Conservation (phyloP, 2,113 vertebrate species). For the Grantiella picta region DNA sequence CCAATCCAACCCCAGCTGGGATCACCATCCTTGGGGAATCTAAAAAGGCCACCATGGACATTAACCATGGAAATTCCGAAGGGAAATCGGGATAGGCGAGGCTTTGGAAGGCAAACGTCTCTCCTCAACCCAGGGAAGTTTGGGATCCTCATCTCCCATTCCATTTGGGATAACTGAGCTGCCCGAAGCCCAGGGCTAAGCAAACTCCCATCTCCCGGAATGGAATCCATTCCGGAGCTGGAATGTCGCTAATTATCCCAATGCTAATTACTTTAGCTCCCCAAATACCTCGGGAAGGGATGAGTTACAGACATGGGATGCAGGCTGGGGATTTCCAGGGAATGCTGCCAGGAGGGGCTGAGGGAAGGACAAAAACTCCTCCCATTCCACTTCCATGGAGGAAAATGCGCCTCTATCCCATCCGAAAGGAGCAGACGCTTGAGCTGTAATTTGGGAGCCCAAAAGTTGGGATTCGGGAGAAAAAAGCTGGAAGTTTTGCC, state of each 20-base stretch:
- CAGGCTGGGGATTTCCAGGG: not conserved
- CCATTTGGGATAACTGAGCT: constrained; percentile 23
- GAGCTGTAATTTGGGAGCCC: not conserved
- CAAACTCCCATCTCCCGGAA: constrained; percentile 12
- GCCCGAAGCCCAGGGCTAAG: constrained; percentile 33
- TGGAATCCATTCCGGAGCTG: constrained; percentile 20
- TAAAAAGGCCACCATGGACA: not conserved
- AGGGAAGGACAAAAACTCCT: not conserved
- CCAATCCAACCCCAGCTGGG: not conserved
- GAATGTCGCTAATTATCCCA: constrained; percentile 41
- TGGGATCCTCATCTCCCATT: constrained; percentile 29
- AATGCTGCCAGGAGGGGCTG: constrained; percentile 9
- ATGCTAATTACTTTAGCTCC: constrained; percentile 20
- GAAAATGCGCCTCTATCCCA: not conserved
- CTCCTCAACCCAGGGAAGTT: constrained; percentile 1
- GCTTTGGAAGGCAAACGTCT: not conserved
- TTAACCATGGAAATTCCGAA: not conserved
- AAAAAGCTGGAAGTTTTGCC: not conserved
- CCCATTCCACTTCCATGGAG: not conserved
- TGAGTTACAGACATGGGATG: constrained; percentile 21
- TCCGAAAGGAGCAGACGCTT: not conserved
- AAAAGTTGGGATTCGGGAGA: not conserved
- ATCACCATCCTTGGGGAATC: not conserved
- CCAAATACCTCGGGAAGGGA: constrained; percentile 20
- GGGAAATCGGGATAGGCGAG: constrained; percentile 1